Base-by-base conservation (phyloP, 1,140 invertebrate species). In the Dolichoris vasculosae region DNA sequence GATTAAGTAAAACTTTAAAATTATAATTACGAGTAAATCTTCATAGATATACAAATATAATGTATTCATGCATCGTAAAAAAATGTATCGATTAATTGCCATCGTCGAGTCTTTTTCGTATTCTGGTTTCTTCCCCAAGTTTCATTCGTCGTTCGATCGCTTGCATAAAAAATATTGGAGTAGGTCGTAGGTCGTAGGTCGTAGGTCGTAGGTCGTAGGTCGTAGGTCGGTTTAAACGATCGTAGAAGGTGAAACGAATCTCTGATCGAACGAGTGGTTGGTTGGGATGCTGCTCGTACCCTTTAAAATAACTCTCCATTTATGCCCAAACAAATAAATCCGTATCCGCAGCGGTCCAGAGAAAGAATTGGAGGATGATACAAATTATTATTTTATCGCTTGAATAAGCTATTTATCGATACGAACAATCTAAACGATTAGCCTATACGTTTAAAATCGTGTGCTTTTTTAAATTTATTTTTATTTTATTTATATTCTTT, bases 1-100 rank as follows among this genome's bases (percentile, higher is more conserved):
- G 26, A 71, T 71, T 71, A 71, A 71, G 23, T 71, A 71, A 71
- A 71, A 71, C 26, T 71, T 71, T 71, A 71, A 73, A 73, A 73
- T 73, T 43, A 73, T 43, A 43, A 17, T 38, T 43, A 26, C n/a
- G 38, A 73, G 26, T 73, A 73, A 43, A 73, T 73, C 38, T 20
- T 26, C 38, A 73, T 43, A 73, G 38, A 64, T 43, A 73, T n/a
- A 73, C 7, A 43, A 43, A 43, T n/a, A n/a, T 1, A 26, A n/a
- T 43, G 69, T 43, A 17, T 13, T 43, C 38, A 8, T 35, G 9
- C 63, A 73, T 26, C 43, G 23, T 73, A 73, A 73, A 73, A 73
- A 73, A 73, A 43, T 59, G 1, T 59, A 59, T 59, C 55, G 6
- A 59, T 59, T 59, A 26, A 59, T 59, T 59, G 20, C 2, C 4